Percentiles rank a stretch among this genome's conserved stretches.
Evolutionary conservation across 2,797 vertebrate species (phyloP).

Genomic region (Kryptopterus vitreolus): DNA sequence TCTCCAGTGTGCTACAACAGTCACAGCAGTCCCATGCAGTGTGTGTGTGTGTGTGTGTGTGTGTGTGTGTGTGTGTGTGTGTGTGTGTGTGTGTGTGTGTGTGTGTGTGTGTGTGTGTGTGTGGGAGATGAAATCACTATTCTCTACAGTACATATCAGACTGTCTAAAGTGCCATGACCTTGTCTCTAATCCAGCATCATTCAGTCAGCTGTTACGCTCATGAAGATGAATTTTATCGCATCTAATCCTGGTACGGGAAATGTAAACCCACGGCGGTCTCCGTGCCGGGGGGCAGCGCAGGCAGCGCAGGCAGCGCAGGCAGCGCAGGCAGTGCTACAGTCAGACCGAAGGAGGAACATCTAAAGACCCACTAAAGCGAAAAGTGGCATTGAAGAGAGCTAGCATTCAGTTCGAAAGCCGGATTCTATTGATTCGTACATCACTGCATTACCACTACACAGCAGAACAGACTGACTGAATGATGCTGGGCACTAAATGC

Average conservation of each 20-base stretch:
- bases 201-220: slow-evolving; percentile 71
- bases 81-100: slow-evolving; percentile 45
- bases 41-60: slow-evolving; percentile 48
- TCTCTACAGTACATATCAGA: slow-evolving; percentile 61
- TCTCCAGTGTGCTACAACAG: slow-evolving; percentile 42
- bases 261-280: slow-evolving; percentile 81
- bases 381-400: slow-evolving; percentile 70
- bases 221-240: slow-evolving; percentile 45
- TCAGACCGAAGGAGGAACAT: slow-evolving; percentile 67
- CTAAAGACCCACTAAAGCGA: slow-evolving; percentile 76
- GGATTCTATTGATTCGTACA: neutral
- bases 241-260: slow-evolving; percentile 75
- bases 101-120: slow-evolving; percentile 47
- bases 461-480: slow-evolving; percentile 69
- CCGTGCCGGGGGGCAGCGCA: slow-evolving; percentile 76
- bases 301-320: too few relatives aligned
- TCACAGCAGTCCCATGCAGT: slow-evolving; percentile 41
- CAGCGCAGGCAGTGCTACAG: slow-evolving; percentile 72
- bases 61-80: slow-evolving; percentile 49
- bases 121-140: slow-evolving; percentile 37
- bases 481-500: slow-evolving; percentile 60
- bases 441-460: neutral
- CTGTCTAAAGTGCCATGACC: slow-evolving; percentile 76
- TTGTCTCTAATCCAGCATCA: slow-evolving; percentile 68
- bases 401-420: neutral